phyloP scores from a whole-genome alignment of 2,888 invertebrate genomes.

The Philereme transversata region DNA sequence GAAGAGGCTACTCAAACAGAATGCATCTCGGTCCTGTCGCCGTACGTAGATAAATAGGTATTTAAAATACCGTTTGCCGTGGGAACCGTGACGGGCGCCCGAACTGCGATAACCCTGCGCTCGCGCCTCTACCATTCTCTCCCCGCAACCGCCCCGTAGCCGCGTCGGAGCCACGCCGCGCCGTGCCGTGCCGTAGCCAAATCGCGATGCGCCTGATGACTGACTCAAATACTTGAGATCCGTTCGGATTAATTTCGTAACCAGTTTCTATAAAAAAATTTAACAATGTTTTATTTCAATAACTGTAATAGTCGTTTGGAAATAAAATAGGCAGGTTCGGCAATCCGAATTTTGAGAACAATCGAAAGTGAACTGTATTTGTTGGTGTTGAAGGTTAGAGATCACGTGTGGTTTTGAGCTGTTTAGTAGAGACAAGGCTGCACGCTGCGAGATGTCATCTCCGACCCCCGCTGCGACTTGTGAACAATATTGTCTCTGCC shows the following conservation, averaged over 20 bases:
- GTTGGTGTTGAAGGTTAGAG: constrained; percentile 35
- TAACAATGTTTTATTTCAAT: constrained; percentile 76
- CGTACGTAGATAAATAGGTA: constrained; percentile 78
- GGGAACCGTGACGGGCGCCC: constrained; percentile 79
- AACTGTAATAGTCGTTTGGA: constrained; percentile 59
- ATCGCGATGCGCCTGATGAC: constrained; percentile 2
- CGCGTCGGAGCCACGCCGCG: constrained; percentile 31
- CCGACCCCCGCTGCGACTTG: constrained; percentile 75
- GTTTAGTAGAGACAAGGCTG: constrained; percentile 67
- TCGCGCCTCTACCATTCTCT: constrained; percentile 57
- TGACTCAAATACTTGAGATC: constrained; percentile 78
- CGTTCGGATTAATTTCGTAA: constrained; percentile 79
- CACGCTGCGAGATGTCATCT: constrained; percentile 83
- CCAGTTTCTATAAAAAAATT: constrained; percentile 63
- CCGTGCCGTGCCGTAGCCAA: constrained; percentile 27
- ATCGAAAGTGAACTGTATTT: constrained; percentile 50
- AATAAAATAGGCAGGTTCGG: constrained; percentile 60
- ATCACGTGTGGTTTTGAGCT: constrained; percentile 38
- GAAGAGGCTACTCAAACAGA: constrained; percentile 79
- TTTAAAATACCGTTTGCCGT: constrained; percentile 81
- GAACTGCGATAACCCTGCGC: constrained; percentile 65
- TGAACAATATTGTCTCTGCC: constrained; percentile 82
- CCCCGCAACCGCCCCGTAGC: constrained; percentile 39
- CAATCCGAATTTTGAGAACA: constrained; percentile 39
- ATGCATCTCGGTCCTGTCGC: constrained; percentile 78